Evolutionary conservation across 92 coral and sea anemone genomes (phyloP).

Genomic region (Bergia sp.): DNA sequence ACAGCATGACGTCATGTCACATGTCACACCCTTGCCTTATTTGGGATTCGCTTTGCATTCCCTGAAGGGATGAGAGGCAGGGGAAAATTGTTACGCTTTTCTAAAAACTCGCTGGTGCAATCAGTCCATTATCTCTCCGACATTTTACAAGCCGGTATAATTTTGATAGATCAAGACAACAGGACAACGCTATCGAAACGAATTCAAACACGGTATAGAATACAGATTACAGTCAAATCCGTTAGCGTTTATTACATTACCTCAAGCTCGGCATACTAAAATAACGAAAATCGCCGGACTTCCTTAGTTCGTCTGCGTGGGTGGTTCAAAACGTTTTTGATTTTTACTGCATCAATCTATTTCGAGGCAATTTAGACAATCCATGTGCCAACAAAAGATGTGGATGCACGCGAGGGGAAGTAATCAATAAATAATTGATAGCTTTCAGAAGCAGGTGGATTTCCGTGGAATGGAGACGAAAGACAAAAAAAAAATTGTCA

Average conservation of each 20-base stretch:
- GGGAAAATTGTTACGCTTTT: neutral
- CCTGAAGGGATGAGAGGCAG: neutral
- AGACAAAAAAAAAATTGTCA: neutral
- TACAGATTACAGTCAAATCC: too few relatives aligned
- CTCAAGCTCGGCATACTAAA: neutral
- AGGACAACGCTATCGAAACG: neutral
- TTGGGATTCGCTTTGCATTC: neutral
- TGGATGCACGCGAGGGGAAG: neutral
- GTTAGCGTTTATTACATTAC: too few relatives aligned
- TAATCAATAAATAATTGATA: conserved; percentile 14
- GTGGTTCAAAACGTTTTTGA: neutral
- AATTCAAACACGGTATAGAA: too few relatives aligned
- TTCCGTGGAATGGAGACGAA: neutral
- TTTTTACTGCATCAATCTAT: neutral
- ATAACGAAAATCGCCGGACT: neutral
- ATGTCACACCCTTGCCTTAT: conserved; percentile 32
- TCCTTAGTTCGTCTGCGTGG: neutral
- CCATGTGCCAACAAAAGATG: neutral
- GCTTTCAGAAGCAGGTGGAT: conserved; percentile 6
- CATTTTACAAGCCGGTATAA: neutral
- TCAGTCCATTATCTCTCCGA: neutral
- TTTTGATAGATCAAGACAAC: neutral
- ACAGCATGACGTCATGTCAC: conserved; percentile 15
- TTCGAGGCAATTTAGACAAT: neutral
- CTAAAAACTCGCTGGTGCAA: neutral